Evolutionary conservation across 2,888 invertebrate species (phyloP), one percentile per base, ranked within the genome.

Genomic region (Zele albiditarsus): DNA sequence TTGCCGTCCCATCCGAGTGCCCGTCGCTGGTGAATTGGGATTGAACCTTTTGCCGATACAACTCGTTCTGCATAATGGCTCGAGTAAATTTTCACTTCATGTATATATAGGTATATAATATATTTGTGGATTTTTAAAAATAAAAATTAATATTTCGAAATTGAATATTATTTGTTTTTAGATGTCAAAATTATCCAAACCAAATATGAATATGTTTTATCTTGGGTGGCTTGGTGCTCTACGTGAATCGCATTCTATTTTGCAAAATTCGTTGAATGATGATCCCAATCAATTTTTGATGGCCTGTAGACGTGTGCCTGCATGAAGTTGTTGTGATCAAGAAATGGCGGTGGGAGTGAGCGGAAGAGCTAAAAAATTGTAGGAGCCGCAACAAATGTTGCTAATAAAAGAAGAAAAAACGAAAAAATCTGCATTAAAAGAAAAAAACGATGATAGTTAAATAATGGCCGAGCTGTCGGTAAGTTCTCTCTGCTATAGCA

Each of bases 1-100:
- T 88, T 86, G 86, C 88, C 85, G 86, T 85, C 86, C 86, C 82
- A 83, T 85, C 85, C 82, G 85, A 28, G 62, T 81, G 82, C 83
- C 20, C 81, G 84, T 86, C 85, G 86, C 85, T 85, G 87, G 88
- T 53, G 84, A 87, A 88, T 87, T 88, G 87, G 87, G 86, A 88
- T 88, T 84, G 88, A 87, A 85, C 85, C 86, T 86, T 84, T 71
- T 85, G 83, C 87, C 87, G 84, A 86, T 87, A 87, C 86, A 85
- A 87, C 87, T 85, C 87, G 87, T 87, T 87, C 87, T 87, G 86
- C 87, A 87, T 87, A 88, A 88, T 88, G 86, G 86, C 80, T 77
- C 82, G 83, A 84, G 87, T 87, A 87, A 88, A 88, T 88, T 87
- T 83, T 82, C 80, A 77, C 80, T 53, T 20, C 4, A 23, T 53